These are phyloP conservation scores for Bovichtus variegatus DNA, from an alignment of 2,797 vertebrate species.

Conservation along the genomic window DNA sequence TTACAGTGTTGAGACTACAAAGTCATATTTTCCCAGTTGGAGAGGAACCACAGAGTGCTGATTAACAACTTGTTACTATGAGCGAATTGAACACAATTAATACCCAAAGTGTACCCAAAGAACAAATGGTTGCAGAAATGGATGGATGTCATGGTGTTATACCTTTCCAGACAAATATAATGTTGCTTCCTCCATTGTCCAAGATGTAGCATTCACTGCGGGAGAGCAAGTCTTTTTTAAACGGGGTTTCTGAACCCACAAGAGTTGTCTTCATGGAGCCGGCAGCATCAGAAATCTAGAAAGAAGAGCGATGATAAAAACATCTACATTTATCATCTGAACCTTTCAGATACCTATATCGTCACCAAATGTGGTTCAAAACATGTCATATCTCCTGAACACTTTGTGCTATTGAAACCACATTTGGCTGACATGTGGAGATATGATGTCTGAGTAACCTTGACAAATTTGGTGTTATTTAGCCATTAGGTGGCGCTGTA, in stretches of 20 bases:
- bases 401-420: no score
- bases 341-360: neutral
- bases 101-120: neutral
- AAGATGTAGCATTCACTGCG: conserved; percentile 83
- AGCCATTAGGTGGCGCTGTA: no score
- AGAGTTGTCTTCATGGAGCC: conserved; percentile 72
- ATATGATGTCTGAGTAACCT: no score
- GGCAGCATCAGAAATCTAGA: conserved; percentile 82
- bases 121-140: neutral
- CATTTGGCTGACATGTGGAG: no score
- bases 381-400: no score
- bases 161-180: conserved; percentile 89
- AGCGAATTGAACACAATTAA: neutral
- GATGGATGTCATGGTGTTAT: neutral
- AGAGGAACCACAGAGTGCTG: neutral
- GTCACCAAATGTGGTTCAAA: no score
- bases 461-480: no score
- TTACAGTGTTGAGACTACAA: conserved; percentile 17
- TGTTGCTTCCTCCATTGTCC: conserved; percentile 76
- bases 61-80: neutral
- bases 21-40: neutral
- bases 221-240: conserved; percentile 79
- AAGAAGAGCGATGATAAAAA: conserved; percentile 13
- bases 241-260: conserved; percentile 77
- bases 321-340: neutral